These are phyloP conservation scores for Ariolimax columbianus DNA, from an alignment of 2,888 invertebrate genomes.

Conservation along the genomic window DNA sequence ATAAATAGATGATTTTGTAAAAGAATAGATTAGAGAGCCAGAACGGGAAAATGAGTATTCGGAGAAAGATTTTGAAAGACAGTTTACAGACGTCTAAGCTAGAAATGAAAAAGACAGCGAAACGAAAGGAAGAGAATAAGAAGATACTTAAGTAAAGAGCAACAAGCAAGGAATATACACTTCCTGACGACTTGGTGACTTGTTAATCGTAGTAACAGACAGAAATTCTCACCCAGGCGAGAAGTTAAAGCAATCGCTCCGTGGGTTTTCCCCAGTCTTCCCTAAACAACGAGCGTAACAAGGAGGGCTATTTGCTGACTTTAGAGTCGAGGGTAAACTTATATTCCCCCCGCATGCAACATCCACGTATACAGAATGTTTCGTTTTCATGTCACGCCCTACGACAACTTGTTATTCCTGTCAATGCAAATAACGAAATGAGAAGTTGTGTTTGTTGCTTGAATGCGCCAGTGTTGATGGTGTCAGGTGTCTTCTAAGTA, in stretches of 20 bases:
- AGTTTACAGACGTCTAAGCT: too few species aligned
- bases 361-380: neutral
- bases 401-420: constrained; percentile 18
- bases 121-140: too few species aligned
- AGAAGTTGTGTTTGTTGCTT: constrained; percentile 7
- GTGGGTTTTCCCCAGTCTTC: constrained; percentile 14
- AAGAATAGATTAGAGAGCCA: too few species aligned
- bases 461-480: neutral
- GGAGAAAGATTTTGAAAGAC: too few species aligned
- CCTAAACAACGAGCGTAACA: neutral
- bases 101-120: too few species aligned
- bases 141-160: neutral
- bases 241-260: neutral
- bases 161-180: neutral
- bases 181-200: neutral
- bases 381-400: constrained; percentile 24
- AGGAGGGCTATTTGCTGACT: neutral
- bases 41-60: too few species aligned
- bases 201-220: neutral
- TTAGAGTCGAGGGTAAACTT: neutral
- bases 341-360: neutral
- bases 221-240: neutral
- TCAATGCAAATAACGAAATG: constrained; percentile 6
- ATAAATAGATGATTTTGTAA: too few species aligned
- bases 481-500: neutral